These are phyloP conservation scores for Ptilorrhoa leucosticta DNA, from an alignment of 2,113 vertebrate genomes.

Conservation along the genomic window DNA sequence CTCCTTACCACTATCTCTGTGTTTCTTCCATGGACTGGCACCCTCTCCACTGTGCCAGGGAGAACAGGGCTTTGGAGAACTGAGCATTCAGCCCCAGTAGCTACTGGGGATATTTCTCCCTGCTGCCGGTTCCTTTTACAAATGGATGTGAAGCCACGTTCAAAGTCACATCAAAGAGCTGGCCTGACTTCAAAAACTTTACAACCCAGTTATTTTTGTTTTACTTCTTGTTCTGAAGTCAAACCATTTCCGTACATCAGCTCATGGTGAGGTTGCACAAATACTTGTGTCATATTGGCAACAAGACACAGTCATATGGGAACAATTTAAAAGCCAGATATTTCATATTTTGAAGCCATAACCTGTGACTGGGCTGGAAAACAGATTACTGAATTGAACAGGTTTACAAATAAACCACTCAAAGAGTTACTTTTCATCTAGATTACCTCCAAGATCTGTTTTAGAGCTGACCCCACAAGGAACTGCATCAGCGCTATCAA, in stretches of 20 bases:
- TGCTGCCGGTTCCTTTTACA: not conserved
- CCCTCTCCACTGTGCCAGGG: not conserved
- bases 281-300: not conserved
- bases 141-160: not conserved
- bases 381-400: not conserved
- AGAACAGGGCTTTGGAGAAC: not conserved
- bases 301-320: not conserved
- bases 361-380: not conserved
- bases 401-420: not conserved
- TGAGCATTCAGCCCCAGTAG: not conserved
- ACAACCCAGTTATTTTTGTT: not conserved
- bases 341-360: not conserved
- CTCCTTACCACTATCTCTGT: rapidly evolving
- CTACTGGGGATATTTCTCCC: not conserved
- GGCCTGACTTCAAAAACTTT: not conserved
- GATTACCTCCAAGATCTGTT: not conserved
- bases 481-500: not conserved
- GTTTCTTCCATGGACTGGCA: not conserved
- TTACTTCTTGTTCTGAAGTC: not conserved
- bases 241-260: not conserved
- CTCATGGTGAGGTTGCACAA: not conserved
- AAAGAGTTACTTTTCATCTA: not conserved
- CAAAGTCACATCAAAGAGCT: not conserved
- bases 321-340: not conserved
- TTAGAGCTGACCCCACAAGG: not conserved